Evolutionary conservation across 1,140 invertebrate genomes (phyloP), one percentile per base, ranked within the genome.

Genomic region (Tetragonula clypearis): DNA sequence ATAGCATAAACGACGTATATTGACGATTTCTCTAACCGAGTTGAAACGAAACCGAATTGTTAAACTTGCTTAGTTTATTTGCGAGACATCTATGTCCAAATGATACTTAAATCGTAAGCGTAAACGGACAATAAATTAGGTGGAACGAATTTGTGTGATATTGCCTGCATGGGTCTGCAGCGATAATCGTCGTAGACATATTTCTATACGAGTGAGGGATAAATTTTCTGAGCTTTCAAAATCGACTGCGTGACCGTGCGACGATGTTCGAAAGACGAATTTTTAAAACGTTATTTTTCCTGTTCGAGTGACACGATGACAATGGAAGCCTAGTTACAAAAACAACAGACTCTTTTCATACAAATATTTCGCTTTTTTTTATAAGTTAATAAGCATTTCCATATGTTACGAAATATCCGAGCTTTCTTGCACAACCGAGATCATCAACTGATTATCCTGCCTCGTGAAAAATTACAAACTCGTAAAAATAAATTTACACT

Each of bases 41-140:
- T 60, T 1, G 35, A 23, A 35, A 35, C 12, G n/a, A 35, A 30
- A 49, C 41, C 41, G 41, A 49, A 35, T 79, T 9, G 41, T 53
- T 30, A 8, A 60, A 49, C 21, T 30, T 23, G 2, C 14, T 79
- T 62, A 79, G n/a, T 68, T 74, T 56, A 56, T 58, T 19, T 53
- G 21, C 3, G 19, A 68, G 9, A 53, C n/a, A 35, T 60, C 19
- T 19, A n/a, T n/a, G 41, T 60, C 56, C 21, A 55, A 12, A 62
- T 56, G 56, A 30, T 35, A 68, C 23, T 69, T 81, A 79, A 83
- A 78, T 83, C 19, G 58, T 88, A 88, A 85, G 73, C 26, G 58
- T 85, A 60, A 89, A 83, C 74, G 81, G 88, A 89, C 88, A 89
- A 89, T 89, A 89, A 88, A 30, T 49, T 82, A 12, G 26, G 65